A percentile compares a stretch with the other conserved stretches of the same genome.
These are phyloP conservation scores for Nephrotoma flavescens DNA, from an alignment of 2,888 invertebrate genomes.

Conservation along the genomic window DNA sequence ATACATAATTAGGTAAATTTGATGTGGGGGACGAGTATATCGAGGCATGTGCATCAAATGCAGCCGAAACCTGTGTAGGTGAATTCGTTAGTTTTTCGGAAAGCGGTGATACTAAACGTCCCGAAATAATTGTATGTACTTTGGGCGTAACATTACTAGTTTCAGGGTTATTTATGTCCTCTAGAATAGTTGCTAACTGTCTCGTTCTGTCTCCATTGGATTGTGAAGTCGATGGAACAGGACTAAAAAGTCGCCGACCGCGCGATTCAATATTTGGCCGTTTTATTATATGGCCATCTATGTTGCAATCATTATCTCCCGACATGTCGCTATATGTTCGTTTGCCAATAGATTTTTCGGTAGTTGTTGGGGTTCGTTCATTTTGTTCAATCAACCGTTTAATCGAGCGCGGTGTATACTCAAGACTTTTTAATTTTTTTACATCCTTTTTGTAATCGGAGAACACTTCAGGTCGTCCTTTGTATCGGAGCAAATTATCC, in stretches of 20 bases:
- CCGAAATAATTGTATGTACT: not conserved
- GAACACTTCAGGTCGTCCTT: constrained; percentile 35
- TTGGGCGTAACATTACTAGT: not conserved
- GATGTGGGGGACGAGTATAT: constrained; percentile 44
- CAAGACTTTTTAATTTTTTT: constrained; percentile 18
- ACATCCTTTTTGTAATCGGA: constrained; percentile 18
- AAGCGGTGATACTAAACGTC: constrained; percentile 6
- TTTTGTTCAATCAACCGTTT: constrained; percentile 32
- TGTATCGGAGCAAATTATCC: constrained; percentile 25
- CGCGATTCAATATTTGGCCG: constrained; percentile 29
- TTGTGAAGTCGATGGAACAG: constrained; percentile 16
- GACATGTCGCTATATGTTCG: constrained; percentile 26
- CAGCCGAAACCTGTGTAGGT: constrained; percentile 5
- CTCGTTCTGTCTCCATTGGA: not conserved
- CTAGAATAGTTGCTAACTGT: constrained; percentile 9
- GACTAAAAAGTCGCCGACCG: constrained; percentile 36
- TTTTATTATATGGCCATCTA: constrained; percentile 24
- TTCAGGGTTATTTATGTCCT: not conserved
- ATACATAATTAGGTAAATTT: constrained; percentile 61
- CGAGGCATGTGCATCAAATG: constrained; percentile 13
- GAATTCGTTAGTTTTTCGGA: constrained; percentile 1
- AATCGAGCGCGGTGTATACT: constrained; percentile 36
- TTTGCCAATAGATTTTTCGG: constrained; percentile 23
- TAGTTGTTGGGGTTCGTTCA: constrained; percentile 23
- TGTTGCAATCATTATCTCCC: constrained; percentile 18